phyloP scores from a whole-genome alignment of 2,888 invertebrate genomes.

The Philereme transversata region DNA sequence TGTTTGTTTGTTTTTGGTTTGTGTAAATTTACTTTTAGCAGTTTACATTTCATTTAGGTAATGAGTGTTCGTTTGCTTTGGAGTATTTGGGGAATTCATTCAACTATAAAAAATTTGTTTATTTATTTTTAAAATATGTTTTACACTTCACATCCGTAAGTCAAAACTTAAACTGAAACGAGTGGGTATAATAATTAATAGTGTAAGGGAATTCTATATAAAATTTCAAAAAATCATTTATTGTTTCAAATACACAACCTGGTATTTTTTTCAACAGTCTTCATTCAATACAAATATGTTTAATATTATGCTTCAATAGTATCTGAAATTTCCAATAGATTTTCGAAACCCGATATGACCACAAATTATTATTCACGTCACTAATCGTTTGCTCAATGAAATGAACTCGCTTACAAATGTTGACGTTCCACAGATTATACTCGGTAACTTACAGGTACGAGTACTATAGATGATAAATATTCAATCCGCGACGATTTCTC shows the following conservation, averaged over 20 bases:
- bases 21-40: conserved; percentile 34
- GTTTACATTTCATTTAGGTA: conserved; percentile 19
- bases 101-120: conserved; percentile 4
- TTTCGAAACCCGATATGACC: conserved; percentile 11
- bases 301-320: neutral
- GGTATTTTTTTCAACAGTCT: too few species aligned
- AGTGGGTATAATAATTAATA: too few species aligned
- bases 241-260: too few species aligned
- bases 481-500: conserved; percentile 77
- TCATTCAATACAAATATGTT: too few species aligned
- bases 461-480: conserved; percentile 62
- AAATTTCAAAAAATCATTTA: too few species aligned
- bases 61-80: conserved; percentile 22
- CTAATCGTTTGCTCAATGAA: conserved; percentile 37
- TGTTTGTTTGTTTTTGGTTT: conserved; percentile 52
- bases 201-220: too few species aligned
- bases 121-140: neutral
- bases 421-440: conserved; percentile 31
- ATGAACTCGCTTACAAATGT: conserved; percentile 39
- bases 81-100: conserved; percentile 18
- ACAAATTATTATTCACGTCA: conserved; percentile 32
- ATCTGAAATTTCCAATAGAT: neutral
- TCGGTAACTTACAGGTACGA: conserved; percentile 1
- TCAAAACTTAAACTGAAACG: too few species aligned
- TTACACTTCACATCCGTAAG: too few species aligned